A percentile compares a stretch with the other conserved stretches of the same genome.
phyloP scores from a whole-genome alignment of 2,797 vertebrate species.

The Liasis olivaceus region DNA sequence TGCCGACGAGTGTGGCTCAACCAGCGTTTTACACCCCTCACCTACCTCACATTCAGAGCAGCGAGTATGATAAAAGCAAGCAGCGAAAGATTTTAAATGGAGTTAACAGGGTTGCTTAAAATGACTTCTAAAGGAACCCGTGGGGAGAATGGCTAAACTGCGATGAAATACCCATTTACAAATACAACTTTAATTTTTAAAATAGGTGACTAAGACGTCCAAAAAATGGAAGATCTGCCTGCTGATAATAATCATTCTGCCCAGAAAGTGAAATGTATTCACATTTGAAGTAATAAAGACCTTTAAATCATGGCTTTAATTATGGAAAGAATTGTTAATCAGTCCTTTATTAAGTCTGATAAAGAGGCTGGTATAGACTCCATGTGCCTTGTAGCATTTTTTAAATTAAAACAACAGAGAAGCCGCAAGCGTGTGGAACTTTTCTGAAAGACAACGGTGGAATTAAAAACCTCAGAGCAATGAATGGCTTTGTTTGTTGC shows the following conservation, averaged over 20 bases:
- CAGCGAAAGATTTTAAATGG: not conserved
- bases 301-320: not conserved
- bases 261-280: not conserved
- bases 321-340: not conserved
- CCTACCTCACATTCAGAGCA: not conserved
- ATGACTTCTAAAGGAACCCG: not conserved
- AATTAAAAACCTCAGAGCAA: not conserved
- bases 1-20: not conserved
- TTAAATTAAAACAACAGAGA: not conserved
- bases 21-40: accelerated
- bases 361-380: not conserved
- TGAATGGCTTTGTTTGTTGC: conserved; percentile 6
- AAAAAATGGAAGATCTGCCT: not conserved
- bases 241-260: not conserved
- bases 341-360: not conserved
- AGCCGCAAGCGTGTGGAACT: not conserved
- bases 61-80: not conserved
- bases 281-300: not conserved
- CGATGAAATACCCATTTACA: not conserved
- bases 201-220: not conserved
- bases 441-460: not conserved
- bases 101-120: not conserved
- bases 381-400: not conserved
- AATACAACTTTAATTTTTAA: not conserved
- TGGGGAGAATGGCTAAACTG: not conserved